Percentiles rank a stretch among this genome's conserved stretches.
Evolutionary conservation across 2,888 invertebrate genomes (phyloP).

Genomic region (Rhimphoctona megacephalus): DNA sequence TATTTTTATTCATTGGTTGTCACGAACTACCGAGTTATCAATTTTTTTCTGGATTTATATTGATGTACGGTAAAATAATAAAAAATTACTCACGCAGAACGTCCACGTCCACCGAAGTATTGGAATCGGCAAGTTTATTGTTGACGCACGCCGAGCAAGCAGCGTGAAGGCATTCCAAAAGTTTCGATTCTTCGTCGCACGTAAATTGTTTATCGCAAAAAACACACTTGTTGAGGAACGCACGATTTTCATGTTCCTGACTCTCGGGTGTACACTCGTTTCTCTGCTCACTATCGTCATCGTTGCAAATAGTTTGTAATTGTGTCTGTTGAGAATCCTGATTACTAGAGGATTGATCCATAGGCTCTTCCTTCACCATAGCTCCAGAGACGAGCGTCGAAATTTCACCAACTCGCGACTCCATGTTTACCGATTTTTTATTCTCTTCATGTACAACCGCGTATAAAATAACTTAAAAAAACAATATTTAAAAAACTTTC

Average conservation of each 20-base stretch:
- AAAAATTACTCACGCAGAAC: constrained; percentile 79
- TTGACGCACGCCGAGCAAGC: constrained; percentile 92
- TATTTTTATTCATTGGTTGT: background rate
- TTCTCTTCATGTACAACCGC: background rate
- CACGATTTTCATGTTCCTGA: constrained; percentile 78
- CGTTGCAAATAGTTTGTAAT: constrained; percentile 69
- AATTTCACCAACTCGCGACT: constrained; percentile 71
- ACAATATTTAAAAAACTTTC: constrained; percentile 6
- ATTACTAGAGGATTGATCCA: constrained; percentile 75
- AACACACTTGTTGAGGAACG: constrained; percentile 83
- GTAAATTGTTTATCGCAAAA: constrained; percentile 85
- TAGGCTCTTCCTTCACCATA: constrained; percentile 80
- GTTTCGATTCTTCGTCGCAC: constrained; percentile 89
- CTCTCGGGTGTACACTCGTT: constrained; percentile 82
- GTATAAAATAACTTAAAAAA: constrained; percentile 2
- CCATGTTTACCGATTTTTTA: constrained; percentile 57
- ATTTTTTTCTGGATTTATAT: background rate
- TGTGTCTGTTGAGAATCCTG: constrained; percentile 75
- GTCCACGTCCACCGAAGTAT: constrained; percentile 83
- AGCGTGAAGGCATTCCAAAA: constrained; percentile 95
- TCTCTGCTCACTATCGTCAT: constrained; percentile 78
- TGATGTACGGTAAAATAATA: background rate
- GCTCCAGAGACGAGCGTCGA: constrained; percentile 73
- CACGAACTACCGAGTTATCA: background rate
- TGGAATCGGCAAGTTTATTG: constrained; percentile 87